A percentile compares a stretch with the other conserved stretches of the same genome.
Conservation (phyloP, 2,888 invertebrate species). For the Caenorhabditis sulstoni region DNA sequence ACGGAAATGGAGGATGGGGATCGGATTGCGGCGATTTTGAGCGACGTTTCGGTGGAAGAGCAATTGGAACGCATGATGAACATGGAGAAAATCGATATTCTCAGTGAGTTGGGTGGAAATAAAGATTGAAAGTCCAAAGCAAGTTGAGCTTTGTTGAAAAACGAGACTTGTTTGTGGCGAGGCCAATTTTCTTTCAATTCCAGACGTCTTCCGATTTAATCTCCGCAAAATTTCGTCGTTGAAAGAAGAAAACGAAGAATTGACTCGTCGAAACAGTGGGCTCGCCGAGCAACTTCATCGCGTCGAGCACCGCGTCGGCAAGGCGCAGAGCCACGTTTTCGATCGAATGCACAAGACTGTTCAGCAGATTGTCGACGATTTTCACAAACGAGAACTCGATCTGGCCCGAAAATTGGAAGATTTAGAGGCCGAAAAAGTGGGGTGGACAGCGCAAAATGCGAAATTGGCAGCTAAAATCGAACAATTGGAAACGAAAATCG, state of each 20-base stretch:
- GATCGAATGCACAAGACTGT: constrained; percentile 28
- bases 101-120: constrained; percentile 14
- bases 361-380: constrained; percentile 38
- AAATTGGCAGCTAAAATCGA: constrained; percentile 5
- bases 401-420: constrained; percentile 18
- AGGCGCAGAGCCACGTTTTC: constrained; percentile 42
- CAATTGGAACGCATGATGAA: constrained; percentile 18
- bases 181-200: no score
- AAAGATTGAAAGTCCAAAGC: constrained; percentile 5
- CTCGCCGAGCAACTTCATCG: constrained; percentile 33
- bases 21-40: constrained; percentile 11
- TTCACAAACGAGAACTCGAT: constrained; percentile 36
- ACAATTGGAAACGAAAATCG: constrained; percentile 7
- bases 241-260: constrained; percentile 38
- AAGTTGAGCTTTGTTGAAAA: no score
- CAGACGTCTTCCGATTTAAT: constrained; percentile 24
- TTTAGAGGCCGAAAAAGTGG: neutral
- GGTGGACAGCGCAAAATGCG: constrained; percentile 7
- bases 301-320: constrained; percentile 38
- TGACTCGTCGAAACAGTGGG: constrained; percentile 20
- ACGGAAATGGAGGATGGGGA: constrained; percentile 31
- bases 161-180: no score
- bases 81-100: constrained; percentile 27
- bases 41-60: constrained; percentile 40
- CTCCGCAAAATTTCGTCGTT: constrained; percentile 36